Evolutionary conservation across 2,113 vertebrate genomes (phyloP).

Genomic region (Dermatemys mawii): DNA sequence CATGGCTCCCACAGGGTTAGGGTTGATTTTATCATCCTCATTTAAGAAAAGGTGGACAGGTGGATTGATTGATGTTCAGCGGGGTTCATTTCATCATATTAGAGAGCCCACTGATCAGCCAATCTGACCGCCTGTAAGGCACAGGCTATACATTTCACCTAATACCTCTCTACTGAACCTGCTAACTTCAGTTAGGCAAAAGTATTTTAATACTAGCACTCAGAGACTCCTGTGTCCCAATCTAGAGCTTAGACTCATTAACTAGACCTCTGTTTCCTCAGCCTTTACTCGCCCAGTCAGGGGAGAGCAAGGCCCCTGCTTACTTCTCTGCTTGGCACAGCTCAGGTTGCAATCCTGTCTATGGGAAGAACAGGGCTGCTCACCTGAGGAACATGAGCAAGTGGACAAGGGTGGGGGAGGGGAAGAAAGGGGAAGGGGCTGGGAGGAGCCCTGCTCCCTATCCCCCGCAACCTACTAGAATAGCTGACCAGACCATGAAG

Average conservation of each 20-base stretch:
- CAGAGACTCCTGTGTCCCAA: neutral
- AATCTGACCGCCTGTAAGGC: neutral
- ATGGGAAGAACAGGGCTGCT: fast-evolving
- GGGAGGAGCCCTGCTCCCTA: fast-evolving
- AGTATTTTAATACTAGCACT: neutral
- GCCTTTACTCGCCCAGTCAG: neutral
- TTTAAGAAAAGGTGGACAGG: neutral
- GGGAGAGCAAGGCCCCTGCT: neutral
- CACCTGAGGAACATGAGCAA: fast-evolving
- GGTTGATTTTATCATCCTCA: neutral
- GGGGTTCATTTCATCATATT: neutral
- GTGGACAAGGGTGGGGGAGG: neutral
- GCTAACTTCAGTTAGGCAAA: neutral
- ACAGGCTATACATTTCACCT: neutral
- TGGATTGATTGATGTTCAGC: neutral
- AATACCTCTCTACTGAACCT: neutral
- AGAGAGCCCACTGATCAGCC: neutral
- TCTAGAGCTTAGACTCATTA: neutral
- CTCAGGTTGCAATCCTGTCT: neutral
- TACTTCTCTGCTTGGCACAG: fast-evolving
- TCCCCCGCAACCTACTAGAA: fast-evolving
- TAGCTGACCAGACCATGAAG: neutral
- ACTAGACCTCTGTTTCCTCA: neutral
- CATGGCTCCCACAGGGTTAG: neutral
- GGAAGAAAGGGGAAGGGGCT: fast-evolving